Evolutionary conservation across 2,888 invertebrate genomes (phyloP).

Genomic region (Cinara cedri): DNA sequence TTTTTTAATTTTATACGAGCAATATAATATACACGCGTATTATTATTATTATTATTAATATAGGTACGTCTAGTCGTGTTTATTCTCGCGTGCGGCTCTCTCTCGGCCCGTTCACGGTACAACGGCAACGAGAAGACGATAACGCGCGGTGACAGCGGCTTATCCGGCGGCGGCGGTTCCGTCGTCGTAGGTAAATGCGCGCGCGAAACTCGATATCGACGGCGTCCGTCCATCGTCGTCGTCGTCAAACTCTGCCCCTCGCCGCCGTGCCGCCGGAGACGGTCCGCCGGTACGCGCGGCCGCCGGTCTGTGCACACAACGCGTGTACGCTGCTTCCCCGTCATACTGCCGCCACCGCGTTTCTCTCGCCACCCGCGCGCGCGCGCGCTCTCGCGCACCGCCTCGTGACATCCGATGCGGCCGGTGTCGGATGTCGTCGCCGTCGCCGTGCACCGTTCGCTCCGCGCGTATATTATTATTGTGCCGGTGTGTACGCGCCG

Average conservation of each 20-base stretch:
- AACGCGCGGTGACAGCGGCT: conserved; percentile 50
- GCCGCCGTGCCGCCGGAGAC: background rate
- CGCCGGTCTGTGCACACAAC: background rate
- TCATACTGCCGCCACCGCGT: background rate
- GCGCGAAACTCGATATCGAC: conserved; percentile 46
- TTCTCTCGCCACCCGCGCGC: background rate
- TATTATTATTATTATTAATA: background rate
- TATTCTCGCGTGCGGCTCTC: conserved; percentile 24
- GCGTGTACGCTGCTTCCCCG: background rate
- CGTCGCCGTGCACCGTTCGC: background rate
- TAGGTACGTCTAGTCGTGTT: conserved; percentile 15
- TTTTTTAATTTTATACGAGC: background rate
- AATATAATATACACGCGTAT: background rate
- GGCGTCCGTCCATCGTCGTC: conserved; percentile 26
- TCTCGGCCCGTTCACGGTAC: background rate
- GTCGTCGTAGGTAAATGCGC: conserved; percentile 19
- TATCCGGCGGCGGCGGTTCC: conserved; percentile 12
- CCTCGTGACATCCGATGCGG: conserved; percentile 25
- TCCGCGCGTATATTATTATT: background rate
- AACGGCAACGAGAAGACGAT: conserved; percentile 11
- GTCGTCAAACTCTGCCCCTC: conserved; percentile 24
- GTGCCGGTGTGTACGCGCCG: background rate
- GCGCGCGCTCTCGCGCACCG: background rate
- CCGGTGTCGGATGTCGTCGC: conserved; percentile 37
- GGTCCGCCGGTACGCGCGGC: conserved; percentile 1